These are phyloP conservation scores for Pardalotus punctatus DNA, from an alignment of 2,113 vertebrate genomes.

Conservation along the genomic window DNA sequence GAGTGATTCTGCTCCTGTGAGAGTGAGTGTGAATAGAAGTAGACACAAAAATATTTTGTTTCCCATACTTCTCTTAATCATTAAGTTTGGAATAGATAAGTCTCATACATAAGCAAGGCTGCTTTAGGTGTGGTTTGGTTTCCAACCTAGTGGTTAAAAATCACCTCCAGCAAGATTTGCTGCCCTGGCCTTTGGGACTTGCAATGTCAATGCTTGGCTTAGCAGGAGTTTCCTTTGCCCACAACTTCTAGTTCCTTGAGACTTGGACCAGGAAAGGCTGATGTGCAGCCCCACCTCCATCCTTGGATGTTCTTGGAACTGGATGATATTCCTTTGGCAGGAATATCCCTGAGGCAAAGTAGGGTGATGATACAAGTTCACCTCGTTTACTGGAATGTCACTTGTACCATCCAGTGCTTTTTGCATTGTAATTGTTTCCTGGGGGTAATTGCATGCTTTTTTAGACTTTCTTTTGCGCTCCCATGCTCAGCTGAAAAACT, in stretches of 20 bases:
- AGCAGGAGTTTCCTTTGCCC: background rate
- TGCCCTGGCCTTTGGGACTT: background rate
- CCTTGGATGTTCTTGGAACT: slow-evolving; percentile 43
- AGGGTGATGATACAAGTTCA: slow-evolving; percentile 53
- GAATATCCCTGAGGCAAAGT: slow-evolving; percentile 51
- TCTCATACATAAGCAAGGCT: background rate
- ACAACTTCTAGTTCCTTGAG: background rate
- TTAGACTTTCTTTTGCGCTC: slow-evolving; percentile 55
- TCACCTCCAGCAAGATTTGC: background rate
- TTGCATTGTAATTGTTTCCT: slow-evolving; percentile 61
- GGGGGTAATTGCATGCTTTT: slow-evolving; percentile 50
- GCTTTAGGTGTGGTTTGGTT: background rate
- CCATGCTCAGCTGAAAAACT: slow-evolving; percentile 37
- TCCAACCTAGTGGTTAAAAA: slow-evolving; percentile 14
- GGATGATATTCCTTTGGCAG: slow-evolving; percentile 40
- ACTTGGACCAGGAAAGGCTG: background rate
- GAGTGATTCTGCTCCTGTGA: background rate
- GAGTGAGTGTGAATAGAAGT: background rate
- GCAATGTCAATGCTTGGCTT: background rate
- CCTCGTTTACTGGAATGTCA: slow-evolving; percentile 56
- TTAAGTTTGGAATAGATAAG: background rate
- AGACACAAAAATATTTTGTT: background rate
- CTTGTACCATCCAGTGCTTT: slow-evolving; percentile 42
- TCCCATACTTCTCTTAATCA: background rate
- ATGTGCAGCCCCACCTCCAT: background rate